phyloP scores from a whole-genome alignment of 1,140 invertebrate species.

The Neodiprion fabricii region DNA sequence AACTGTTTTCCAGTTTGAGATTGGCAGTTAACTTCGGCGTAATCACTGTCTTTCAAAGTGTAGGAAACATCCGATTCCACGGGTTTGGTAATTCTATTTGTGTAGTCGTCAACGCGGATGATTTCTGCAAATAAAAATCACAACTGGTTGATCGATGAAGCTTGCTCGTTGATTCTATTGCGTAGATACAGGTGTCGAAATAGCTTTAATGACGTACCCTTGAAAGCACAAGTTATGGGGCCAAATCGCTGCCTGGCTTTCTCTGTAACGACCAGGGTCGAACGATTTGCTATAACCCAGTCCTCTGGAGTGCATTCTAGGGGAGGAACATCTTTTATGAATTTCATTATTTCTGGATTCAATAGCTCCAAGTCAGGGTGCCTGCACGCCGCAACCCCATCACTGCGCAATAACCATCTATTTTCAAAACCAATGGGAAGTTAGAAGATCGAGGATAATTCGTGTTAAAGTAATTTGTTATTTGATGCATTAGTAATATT shows the following conservation, averaged over 20 bases:
- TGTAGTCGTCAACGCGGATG: constrained; percentile 66
- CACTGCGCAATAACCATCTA: constrained; percentile 27
- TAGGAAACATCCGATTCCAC: constrained; percentile 66
- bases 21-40: constrained; percentile 68
- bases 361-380: constrained; percentile 70
- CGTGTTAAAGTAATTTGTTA: constrained; percentile 10
- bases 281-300: constrained; percentile 57
- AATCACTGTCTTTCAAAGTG: constrained; percentile 70
- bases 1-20: constrained; percentile 61
- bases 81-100: constrained; percentile 57
- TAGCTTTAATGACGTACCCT: constrained; percentile 38
- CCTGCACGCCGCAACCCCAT: constrained; percentile 62
- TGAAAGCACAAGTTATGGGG: constrained; percentile 63
- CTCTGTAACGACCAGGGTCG: constrained; percentile 63
- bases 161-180: no score
- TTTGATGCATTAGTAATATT: constrained; percentile 12
- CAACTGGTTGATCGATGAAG: neutral
- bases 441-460: constrained; percentile 7
- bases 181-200: no score
- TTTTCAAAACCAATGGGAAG: no score
- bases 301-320: constrained; percentile 67
- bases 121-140: constrained; percentile 62
- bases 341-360: constrained; percentile 73
- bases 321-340: constrained; percentile 66
- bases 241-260: constrained; percentile 59